phyloP scores from a whole-genome alignment of 2,113 vertebrate species.

The Sylvia atricapilla region DNA sequence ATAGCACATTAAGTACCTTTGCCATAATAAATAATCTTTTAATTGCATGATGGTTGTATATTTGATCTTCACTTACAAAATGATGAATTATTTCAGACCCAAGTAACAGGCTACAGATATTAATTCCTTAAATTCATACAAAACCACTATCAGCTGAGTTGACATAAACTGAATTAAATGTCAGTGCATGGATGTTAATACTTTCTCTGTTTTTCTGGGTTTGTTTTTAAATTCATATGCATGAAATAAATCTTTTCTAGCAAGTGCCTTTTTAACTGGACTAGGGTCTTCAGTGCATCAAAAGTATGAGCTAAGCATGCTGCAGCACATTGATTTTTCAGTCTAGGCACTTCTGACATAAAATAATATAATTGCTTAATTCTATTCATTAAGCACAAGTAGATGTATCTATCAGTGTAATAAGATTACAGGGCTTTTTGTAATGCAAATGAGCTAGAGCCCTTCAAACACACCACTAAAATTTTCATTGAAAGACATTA shows the following conservation, averaged over 20 bases:
- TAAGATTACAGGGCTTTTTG: not conserved
- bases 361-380: not conserved
- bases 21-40: not conserved
- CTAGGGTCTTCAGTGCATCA: not conserved
- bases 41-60: not conserved
- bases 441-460: not conserved
- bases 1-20: not conserved
- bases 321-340: not conserved
- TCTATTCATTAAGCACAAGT: not conserved
- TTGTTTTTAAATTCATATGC: not conserved
- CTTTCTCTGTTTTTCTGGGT: not conserved
- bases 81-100: not conserved
- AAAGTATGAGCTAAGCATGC: not conserved
- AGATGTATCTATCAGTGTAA: not conserved
- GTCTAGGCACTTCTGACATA: not conserved
- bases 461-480: not conserved
- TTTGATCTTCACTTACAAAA: not conserved
- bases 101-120: not conserved
- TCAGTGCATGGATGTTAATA: not conserved
- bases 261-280: not conserved
- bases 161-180: not conserved
- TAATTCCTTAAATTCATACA: not conserved
- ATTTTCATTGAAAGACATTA: not conserved
- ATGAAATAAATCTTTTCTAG: not conserved
- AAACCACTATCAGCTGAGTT: not conserved